Evolutionary conservation across 2,888 invertebrate species (phyloP).

Genomic region (Clivina fossor): DNA sequence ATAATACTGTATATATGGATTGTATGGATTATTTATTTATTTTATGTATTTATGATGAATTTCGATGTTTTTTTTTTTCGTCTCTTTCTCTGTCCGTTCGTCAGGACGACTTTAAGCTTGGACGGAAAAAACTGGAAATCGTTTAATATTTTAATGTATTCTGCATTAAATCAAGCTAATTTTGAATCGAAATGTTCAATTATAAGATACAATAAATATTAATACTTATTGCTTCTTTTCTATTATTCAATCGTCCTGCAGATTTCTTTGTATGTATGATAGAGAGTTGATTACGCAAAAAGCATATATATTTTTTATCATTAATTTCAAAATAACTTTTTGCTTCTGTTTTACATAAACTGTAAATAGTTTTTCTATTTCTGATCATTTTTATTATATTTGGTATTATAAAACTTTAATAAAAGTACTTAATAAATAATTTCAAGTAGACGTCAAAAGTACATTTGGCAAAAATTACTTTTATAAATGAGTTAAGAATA

Average conservation of each 20-base stretch:
- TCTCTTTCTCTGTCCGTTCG: background rate
- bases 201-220: background rate
- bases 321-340: too few species aligned
- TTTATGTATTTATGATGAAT: conserved; percentile 51
- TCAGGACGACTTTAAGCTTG: conserved; percentile 2
- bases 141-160: conserved; percentile 27
- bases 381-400: too few species aligned
- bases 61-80: conserved; percentile 15
- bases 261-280: background rate
- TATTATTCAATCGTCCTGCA: conserved; percentile 6
- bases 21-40: conserved; percentile 58
- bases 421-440: too few species aligned
- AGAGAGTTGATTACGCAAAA: background rate
- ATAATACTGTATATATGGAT: conserved; percentile 55
- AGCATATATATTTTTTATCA: background rate
- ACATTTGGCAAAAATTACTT: too few species aligned
- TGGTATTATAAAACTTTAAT: too few species aligned
- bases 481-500: too few species aligned
- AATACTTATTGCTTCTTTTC: conserved; percentile 9
- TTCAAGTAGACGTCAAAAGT: too few species aligned
- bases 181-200: conserved; percentile 12
- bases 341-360: too few species aligned
- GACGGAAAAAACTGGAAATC: conserved; percentile 12
- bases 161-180: conserved; percentile 11
- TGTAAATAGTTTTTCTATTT: too few species aligned